A percentile compares a stretch with the other conserved stretches of the same genome.
phyloP scores from a whole-genome alignment of 2,797 vertebrate species.

The Aeoliscus strigatus region DNA sequence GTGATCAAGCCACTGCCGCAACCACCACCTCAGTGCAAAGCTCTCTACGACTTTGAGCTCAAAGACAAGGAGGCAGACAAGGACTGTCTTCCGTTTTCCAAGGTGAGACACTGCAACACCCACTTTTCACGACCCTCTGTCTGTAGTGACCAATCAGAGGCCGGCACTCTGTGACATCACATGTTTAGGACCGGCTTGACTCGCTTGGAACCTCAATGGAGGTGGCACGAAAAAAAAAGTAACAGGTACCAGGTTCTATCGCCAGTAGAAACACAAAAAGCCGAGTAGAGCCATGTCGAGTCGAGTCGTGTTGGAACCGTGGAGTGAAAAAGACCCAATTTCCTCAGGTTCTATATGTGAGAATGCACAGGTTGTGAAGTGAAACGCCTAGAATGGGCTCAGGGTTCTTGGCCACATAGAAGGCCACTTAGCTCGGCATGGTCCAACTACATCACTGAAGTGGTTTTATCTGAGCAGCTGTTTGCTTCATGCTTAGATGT shows the following conservation, averaged over 20 bases:
- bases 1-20: constrained; percentile 96
- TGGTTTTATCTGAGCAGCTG: constrained; percentile 35
- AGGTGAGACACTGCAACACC: constrained; percentile 72
- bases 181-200: too few species aligned
- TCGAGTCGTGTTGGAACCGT: too few species aligned
- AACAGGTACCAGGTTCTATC: too few species aligned
- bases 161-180: too few species aligned
- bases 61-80: constrained; percentile 99
- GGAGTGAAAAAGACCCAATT: too few species aligned
- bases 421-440: constrained; percentile 4
- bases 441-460: constrained; percentile 40
- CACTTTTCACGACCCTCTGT: too few species aligned
- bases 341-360: constrained; percentile 31
- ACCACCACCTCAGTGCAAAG: constrained; percentile 97
- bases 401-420: constrained; percentile 31
- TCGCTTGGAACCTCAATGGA: too few species aligned
- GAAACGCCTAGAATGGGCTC: constrained; percentile 37
- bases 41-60: constrained; percentile 98
- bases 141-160: too few species aligned
- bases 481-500: constrained; percentile 30
- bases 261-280: too few species aligned
- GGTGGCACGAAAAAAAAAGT: too few species aligned
- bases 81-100: constrained; percentile 96
- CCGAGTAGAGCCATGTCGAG: too few species aligned
- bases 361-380: constrained; percentile 25